Evolutionary conservation across 1,140 invertebrate species (phyloP).

Genomic region (Drosophila carrolli): DNA sequence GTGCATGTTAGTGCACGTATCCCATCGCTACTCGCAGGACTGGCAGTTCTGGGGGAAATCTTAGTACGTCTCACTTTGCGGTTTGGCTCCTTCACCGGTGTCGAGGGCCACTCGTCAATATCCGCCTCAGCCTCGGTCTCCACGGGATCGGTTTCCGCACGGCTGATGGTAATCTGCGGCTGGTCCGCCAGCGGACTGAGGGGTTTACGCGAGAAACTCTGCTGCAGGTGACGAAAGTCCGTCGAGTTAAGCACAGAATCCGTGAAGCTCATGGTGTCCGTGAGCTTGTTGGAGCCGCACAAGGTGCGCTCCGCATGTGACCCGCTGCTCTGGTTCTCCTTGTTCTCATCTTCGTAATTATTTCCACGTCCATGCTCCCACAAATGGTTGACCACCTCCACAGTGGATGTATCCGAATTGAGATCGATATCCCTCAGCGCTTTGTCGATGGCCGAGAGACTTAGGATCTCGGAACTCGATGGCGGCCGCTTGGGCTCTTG

Average conservation of each 20-base stretch:
- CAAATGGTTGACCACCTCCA: slow-evolving; percentile 52
- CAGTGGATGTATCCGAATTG: slow-evolving; percentile 61
- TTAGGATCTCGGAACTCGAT: slow-evolving; percentile 66
- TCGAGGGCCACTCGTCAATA: slow-evolving; percentile 72
- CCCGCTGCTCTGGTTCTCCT: slow-evolving; percentile 47
- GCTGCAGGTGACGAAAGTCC: slow-evolving; percentile 65
- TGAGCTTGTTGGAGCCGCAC: slow-evolving; percentile 47
- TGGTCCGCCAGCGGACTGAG: slow-evolving; percentile 70
- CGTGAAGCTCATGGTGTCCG: slow-evolving; percentile 75
- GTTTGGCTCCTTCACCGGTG: slow-evolving; percentile 55
- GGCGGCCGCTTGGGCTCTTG: slow-evolving; percentile 31
- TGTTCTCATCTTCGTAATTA: slow-evolving; percentile 34
- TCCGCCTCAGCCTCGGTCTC: slow-evolving; percentile 46
- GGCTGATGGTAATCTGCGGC: slow-evolving; percentile 48
- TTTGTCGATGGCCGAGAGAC: slow-evolving; percentile 74
- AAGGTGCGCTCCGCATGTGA: slow-evolving; percentile 31
- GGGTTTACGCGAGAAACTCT: slow-evolving; percentile 62
- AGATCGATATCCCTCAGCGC: slow-evolving; percentile 63
- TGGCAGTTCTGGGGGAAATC: slow-evolving; percentile 41
- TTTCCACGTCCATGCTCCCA: slow-evolving; percentile 22
- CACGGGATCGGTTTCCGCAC: slow-evolving; percentile 26
- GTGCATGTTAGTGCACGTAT: slow-evolving; percentile 53
- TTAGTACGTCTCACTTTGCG: slow-evolving; percentile 58
- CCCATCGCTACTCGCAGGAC: slow-evolving; percentile 66
- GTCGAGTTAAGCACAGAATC: slow-evolving; percentile 72